A percentile compares a stretch with the other conserved stretches of the same genome.
Conservation (phyloP, 2,797 vertebrate genomes). For the Eospalax fontanierii region DNA sequence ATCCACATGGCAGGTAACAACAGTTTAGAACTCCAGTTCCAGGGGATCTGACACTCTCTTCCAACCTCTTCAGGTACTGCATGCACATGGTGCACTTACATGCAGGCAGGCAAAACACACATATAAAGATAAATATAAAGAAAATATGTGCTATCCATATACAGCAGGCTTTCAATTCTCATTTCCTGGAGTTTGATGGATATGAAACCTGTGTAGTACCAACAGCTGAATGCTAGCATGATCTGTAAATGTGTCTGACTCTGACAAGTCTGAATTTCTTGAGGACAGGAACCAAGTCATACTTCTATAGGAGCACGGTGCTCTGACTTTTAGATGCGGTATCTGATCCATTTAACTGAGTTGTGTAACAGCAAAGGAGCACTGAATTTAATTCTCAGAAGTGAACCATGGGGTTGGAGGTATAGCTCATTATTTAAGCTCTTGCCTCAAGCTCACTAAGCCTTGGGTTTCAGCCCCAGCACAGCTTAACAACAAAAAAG, state of each 20-base stretch:
- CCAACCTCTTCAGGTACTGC: too few relatives aligned
- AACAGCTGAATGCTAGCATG: conserved; percentile 56
- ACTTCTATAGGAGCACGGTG: conserved; percentile 18
- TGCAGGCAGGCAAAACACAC: too few relatives aligned
- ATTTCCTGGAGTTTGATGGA: conserved; percentile 23
- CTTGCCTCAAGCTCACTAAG: background rate
- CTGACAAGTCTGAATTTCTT: conserved; percentile 49
- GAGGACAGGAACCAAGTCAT: conserved; percentile 23
- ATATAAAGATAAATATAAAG: background rate
- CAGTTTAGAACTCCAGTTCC: too few relatives aligned
- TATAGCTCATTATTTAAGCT: background rate
- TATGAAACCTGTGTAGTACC: background rate
- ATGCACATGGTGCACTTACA: too few relatives aligned
- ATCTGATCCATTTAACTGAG: background rate
- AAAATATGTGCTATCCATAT: background rate
- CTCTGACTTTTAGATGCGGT: background rate
- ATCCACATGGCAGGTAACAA: too few relatives aligned
- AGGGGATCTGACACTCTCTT: too few relatives aligned
- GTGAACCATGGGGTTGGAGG: background rate
- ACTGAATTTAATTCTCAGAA: background rate
- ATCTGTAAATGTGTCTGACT: background rate
- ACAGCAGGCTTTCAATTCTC: background rate
- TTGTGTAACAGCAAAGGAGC: background rate
- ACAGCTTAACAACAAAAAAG: background rate
- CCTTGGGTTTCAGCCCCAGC: background rate